Evolutionary conservation across 2,888 invertebrate species (phyloP).

Genomic region (Abscondita cerata): DNA sequence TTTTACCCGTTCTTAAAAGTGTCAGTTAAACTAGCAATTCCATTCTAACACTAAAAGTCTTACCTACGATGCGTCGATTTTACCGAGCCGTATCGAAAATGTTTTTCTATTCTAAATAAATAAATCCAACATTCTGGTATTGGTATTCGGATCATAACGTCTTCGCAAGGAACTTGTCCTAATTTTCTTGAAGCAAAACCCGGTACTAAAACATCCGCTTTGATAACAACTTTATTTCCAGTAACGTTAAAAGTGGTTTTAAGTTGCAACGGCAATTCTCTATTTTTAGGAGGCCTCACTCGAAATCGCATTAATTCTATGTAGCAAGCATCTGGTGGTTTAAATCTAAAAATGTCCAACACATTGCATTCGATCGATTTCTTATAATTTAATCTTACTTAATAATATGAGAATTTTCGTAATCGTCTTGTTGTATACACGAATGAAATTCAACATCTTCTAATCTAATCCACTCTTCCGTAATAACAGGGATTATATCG

Average conservation of each 20-base stretch:
- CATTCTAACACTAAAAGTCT: no score
- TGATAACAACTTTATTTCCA: constrained; percentile 90
- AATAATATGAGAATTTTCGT: constrained; percentile 82
- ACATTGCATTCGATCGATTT: background rate
- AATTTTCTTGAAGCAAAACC: constrained; percentile 95
- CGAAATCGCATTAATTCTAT: constrained; percentile 96
- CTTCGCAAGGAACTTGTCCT: constrained; percentile 96
- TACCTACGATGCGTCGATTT: constrained; percentile 85
- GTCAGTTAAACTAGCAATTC: no score
- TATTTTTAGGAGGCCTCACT: constrained; percentile 92
- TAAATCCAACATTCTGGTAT: constrained; percentile 99
- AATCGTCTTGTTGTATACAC: constrained; percentile 91
- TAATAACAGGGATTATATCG: constrained; percentile 98
- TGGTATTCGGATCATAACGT: constrained; percentile 94
- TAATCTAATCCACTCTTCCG: constrained; percentile 98
- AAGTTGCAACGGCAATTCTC: constrained; percentile 95
- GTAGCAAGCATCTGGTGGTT: constrained; percentile 97
- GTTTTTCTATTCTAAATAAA: constrained; percentile 96
- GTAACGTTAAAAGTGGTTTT: constrained; percentile 89
- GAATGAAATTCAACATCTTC: constrained; percentile 95
- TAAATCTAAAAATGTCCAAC: constrained; percentile 69
- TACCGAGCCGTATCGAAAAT: constrained; percentile 96
- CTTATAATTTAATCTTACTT: constrained; percentile 64
- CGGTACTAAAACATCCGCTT: constrained; percentile 95
- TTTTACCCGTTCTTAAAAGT: constrained; percentile 76